Base-by-base conservation (phyloP, 2,888 invertebrate genomes). In the Entomobrya multifasciata region DNA sequence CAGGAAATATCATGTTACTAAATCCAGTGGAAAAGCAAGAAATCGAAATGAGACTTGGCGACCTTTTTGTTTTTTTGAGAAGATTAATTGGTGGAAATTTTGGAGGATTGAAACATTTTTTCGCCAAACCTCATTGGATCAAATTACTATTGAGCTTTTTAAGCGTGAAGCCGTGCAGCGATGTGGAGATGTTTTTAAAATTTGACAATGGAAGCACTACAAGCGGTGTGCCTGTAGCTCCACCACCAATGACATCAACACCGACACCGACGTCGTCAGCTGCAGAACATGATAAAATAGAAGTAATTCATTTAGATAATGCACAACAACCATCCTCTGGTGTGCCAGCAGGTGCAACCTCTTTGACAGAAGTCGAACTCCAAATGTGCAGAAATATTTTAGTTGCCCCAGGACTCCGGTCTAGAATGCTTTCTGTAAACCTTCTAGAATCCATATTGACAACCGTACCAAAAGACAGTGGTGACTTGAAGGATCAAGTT, bases 51-150 rank as follows among this genome's bases (percentile, higher is more conserved):
- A 92, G 92, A 25, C 92, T 94, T 15, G 94, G 94, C 5, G 94
- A 94, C 91, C 94, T 94, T 90, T 92, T 95, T 70, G 93, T 94
- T 44, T 94, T 94, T 91, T 91, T 94, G 27, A 92, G 94, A 30
- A 93, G 94, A n/a, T 92, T 94, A 36, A 93, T 94, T 10, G 93
- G 93, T 0, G 93, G 93, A 81, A 91, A 89, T 6, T 91, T 92
- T 8, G 93, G n/a, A n/a, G n/a, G n/a, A n/a, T n/a, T 94, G 49
- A 93, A 94, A 90, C 92, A 92, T 62, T 92, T 93, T 30, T 91
- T 94, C 41, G 93, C 93, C 4, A 92, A 92, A 17, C 92, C 93
- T 55, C 93, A 93, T 74, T 94, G 94, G 94, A 93, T 94, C 15
- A 92, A 93, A 72, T 92, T 93, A 0, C 91, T 94, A 27, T 92